Base-by-base conservation (phyloP, 2,888 invertebrate genomes). In the Ypsolopha scabrella region DNA sequence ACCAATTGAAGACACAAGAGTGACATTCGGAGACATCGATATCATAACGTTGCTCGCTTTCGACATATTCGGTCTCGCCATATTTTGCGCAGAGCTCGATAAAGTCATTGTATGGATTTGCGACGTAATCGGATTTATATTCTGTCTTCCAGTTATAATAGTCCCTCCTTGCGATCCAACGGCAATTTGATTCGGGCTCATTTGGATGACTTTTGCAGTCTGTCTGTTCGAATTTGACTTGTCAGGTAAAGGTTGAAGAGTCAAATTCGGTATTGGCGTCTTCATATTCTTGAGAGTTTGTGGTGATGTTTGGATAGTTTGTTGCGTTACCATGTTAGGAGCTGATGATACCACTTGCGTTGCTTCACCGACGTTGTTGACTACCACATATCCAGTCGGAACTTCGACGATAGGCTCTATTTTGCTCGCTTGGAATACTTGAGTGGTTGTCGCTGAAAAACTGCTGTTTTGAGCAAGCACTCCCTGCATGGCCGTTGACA, bases 371-470 rank as follows among this genome's bases (percentile, higher is more conserved):
- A 89, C 88, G 63, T 90, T 90, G 63, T 92, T 92, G 0, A 92
- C 88, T 43, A 92, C 88, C 10, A 92, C 91, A 68, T 91, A 92
- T 55, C 91, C 92, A 7, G 91, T 87, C 6, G 93, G 90, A 51
- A 93, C 89, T 69, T 94, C 94, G 11, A 93, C 90, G 51, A 94
- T 90, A 1, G 94, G 94, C 64, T 94, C 94, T 68, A 94, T 90
- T 75, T 94, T 94, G 57, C 94, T 94, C 0, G 94, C 94, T 85
- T 94, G 94, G 75, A 93, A 93, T 38, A 94, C 93, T 81, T 93
- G 93, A 0, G 94, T 94, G 1, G 93, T 93, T 2, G 94, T 94
- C 13, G 94, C 93, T 13, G 93, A 93, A 68, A 94, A 94, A 68
- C 94, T 94, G 63, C 94, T 94, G 63, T 93, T 93, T 62, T 93